Base-by-base conservation (phyloP, 2,797 vertebrate genomes). In the Xiphorhynchus erythropygius region DNA sequence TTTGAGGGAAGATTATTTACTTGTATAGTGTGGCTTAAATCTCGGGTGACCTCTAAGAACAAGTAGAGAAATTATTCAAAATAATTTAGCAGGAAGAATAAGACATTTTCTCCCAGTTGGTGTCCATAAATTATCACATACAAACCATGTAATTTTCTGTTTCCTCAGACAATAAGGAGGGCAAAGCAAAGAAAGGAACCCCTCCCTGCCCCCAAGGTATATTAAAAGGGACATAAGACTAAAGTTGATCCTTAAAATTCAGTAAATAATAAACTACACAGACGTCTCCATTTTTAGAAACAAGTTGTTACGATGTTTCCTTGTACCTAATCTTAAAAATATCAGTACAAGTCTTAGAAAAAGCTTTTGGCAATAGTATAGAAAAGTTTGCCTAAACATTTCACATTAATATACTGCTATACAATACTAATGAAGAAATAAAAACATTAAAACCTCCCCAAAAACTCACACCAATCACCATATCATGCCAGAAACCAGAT, bases 341-440 rank as follows among this genome's bases (percentile, higher is more conserved):
- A 32, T 19, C 17, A 49, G n/a, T 39, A 23, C 42, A 81, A 49
- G 27, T 69, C 52, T 79, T 76, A 73, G 16, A 69, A 83, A 39
- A 85, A 67, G 62, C 18, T 96, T 67, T 86, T 78, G 27, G 8
- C 27, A 47, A 80, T 21, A 52, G 41, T 3, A 4, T 60, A 52
- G 47, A 71, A 55, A 73, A 80, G 68, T 94, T 97, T 96, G 68
- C 25, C 49, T 82, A 83, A 86, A 21, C 22, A 24, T 81, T 76
- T 73, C 56, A 73, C 69, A 84, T 87, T 95, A 83, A 82, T 69
- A 80, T 88, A 65, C 5, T 52, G 9, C 13, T 60, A 52, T 2
- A 1, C 3, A 70, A 30, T 3, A 69, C 4, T 23, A 87, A 25
- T 21, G 8, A 65, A 35, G 41, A 49, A 44, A 49, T 53, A 33